phyloP scores from a whole-genome alignment of 2,113 vertebrate species.

The Seriola dumerili region DNA sequence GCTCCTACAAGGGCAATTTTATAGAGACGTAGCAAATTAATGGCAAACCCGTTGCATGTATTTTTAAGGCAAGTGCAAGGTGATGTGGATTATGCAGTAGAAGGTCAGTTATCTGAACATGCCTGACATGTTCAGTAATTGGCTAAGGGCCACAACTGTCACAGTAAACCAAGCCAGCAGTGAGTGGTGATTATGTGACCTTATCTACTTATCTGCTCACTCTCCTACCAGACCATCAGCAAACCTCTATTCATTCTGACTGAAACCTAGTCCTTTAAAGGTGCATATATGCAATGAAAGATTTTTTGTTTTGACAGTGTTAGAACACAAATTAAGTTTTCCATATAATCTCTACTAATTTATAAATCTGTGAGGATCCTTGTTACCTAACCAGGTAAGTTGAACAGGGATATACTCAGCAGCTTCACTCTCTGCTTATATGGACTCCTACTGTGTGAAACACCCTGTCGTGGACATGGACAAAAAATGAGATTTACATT shows the following conservation, averaged over 20 bases:
- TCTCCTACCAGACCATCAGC: background rate
- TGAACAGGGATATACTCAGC: conserved; percentile 8
- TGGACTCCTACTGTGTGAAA: conserved; percentile 16
- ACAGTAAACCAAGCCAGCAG: conserved; percentile 41
- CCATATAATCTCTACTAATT: background rate
- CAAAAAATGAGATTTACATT: conserved; percentile 65
- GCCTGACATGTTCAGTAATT: conserved; percentile 57
- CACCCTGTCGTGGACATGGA: conserved; percentile 27
- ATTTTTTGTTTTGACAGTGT: conserved; percentile 15
- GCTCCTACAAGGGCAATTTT: conserved; percentile 13
- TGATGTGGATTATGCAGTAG: conserved; percentile 47
- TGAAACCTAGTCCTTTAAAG: background rate
- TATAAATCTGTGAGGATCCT: background rate
- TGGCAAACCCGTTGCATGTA: conserved; percentile 20
- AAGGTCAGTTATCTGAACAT: conserved; percentile 61
- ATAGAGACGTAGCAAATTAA: conserved; percentile 40
- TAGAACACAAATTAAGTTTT: background rate
- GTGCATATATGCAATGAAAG: background rate
- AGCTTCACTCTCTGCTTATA: conserved; percentile 7
- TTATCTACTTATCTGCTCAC: conserved; percentile 35
- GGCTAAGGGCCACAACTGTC: conserved; percentile 40
- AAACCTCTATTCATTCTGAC: background rate
- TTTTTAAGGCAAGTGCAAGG: conserved; percentile 54
- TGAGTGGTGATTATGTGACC: conserved; percentile 50
- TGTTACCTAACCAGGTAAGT: background rate